A percentile compares a stretch with the other conserved stretches of the same genome.
Evolutionary conservation across 2,113 vertebrate species (phyloP).

Genomic region (Eudorcas thomsonii): DNA sequence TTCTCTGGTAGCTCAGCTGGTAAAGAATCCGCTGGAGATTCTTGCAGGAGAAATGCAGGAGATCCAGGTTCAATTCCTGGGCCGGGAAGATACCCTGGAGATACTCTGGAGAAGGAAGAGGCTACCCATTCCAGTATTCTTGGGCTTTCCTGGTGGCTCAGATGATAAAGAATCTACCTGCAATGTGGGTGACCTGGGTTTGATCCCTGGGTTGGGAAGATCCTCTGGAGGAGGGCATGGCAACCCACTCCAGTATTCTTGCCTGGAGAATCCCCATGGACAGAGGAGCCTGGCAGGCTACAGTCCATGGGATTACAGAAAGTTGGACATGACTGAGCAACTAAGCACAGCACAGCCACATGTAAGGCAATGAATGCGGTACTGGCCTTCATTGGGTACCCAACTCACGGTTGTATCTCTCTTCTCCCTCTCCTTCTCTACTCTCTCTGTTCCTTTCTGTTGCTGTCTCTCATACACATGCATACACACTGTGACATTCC

Average conservation of each 20-base stretch:
- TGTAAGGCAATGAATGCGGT: neutral
- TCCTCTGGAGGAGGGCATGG: neutral
- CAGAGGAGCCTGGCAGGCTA: neutral
- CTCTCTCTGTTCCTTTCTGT: neutral
- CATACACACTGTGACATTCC: neutral
- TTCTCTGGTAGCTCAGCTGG: neutral
- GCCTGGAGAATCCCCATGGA: neutral
- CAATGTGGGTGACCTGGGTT: neutral
- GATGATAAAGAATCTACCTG: neutral
- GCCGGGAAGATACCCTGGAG: neutral
- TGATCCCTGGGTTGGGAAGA: neutral
- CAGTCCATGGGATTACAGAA: neutral
- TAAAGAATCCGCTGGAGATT: neutral
- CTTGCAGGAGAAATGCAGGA: neutral
- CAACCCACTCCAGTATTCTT: neutral
- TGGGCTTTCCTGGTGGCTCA: neutral
- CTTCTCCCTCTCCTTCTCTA: accelerated
- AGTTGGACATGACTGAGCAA: neutral
- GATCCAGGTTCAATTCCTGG: neutral
- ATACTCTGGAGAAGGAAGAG: neutral
- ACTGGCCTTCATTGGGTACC: neutral
- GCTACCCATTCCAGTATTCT: neutral
- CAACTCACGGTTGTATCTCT: neutral
- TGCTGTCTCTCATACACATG: neutral
- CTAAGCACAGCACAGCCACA: neutral